These are phyloP conservation scores for Papilio gigon DNA, from an alignment of 2,888 invertebrate genomes.

Conservation along the genomic window DNA sequence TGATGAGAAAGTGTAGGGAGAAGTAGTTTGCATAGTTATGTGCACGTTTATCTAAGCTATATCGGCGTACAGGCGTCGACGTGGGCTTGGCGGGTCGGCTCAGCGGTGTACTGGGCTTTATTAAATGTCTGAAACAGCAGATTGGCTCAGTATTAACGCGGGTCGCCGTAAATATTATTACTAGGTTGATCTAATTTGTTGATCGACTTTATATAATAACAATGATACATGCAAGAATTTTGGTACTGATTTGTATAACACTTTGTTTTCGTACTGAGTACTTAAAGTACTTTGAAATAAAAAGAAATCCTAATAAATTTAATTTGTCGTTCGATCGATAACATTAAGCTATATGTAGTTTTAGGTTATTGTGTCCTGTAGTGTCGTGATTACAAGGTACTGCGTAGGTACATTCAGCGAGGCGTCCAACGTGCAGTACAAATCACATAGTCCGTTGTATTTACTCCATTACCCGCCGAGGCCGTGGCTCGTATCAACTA, in stretches of 20 bases:
- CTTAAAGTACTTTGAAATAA: too few species aligned
- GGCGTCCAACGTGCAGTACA: constrained; percentile 55
- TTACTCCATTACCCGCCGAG: constrained; percentile 78
- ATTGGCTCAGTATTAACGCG: constrained; percentile 42
- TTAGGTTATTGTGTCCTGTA: not conserved
- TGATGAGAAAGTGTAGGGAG: constrained; percentile 45
- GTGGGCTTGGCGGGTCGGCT: constrained; percentile 60
- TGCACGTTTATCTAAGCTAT: constrained; percentile 76
- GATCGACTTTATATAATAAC: too few species aligned
- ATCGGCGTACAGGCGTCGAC: constrained; percentile 63
- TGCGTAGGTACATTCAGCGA: constrained; percentile 35
- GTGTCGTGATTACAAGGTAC: constrained; percentile 9
- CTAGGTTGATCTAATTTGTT: not conserved
- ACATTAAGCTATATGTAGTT: not conserved
- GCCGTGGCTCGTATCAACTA: constrained; percentile 78
- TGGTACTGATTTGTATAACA: too few species aligned
- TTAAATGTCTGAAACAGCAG: constrained; percentile 60
- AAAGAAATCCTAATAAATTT: not conserved
- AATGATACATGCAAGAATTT: too few species aligned
- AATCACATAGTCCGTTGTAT: constrained; percentile 72
- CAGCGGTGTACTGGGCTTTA: constrained; percentile 55
- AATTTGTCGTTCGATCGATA: not conserved
- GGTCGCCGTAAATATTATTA: constrained; percentile 36
- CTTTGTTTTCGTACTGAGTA: too few species aligned
- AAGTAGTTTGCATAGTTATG: constrained; percentile 79